Evolutionary conservation across 2,113 vertebrate genomes (phyloP).

Genomic region (Hippopotamus amphibius): DNA sequence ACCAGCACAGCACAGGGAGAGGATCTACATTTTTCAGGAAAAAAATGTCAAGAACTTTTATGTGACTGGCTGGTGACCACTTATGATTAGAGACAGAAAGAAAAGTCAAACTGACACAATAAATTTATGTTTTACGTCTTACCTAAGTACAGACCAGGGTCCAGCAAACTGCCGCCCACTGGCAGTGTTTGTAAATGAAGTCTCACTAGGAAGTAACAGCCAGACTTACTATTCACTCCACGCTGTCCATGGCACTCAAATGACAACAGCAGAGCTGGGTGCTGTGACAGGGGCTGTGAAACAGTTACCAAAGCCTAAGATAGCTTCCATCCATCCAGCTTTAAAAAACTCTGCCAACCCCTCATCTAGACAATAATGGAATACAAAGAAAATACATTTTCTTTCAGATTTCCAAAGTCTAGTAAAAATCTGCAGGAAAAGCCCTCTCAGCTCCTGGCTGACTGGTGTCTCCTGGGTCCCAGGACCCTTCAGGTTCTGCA

Average conservation of each 20-base stretch:
- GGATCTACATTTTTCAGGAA: neutral
- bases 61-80: neutral
- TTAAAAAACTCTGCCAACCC: neutral
- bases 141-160: neutral
- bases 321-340: neutral
- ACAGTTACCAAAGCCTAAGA: neutral
- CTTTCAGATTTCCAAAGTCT: neutral
- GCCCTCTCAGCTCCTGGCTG: neutral
- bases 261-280: too few species aligned
- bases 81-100: neutral
- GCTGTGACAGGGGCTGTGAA: neutral
- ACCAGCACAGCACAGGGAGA: neutral
- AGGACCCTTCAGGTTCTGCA: neutral
- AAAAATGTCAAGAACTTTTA: neutral
- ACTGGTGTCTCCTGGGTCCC: neutral
- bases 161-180: neutral
- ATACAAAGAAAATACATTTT: neutral
- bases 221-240: neutral
- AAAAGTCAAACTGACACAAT: neutral
- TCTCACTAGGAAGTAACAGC: neutral
- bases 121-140: neutral
- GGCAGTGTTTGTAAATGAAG: neutral
- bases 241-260: neutral
- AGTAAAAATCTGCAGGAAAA: neutral
- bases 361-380: neutral